Percentiles rank a stretch among this genome's conserved stretches.
phyloP scores from a whole-genome alignment of 35 echinoderm and acorn worm species.

The Patiria miniata region DNA sequence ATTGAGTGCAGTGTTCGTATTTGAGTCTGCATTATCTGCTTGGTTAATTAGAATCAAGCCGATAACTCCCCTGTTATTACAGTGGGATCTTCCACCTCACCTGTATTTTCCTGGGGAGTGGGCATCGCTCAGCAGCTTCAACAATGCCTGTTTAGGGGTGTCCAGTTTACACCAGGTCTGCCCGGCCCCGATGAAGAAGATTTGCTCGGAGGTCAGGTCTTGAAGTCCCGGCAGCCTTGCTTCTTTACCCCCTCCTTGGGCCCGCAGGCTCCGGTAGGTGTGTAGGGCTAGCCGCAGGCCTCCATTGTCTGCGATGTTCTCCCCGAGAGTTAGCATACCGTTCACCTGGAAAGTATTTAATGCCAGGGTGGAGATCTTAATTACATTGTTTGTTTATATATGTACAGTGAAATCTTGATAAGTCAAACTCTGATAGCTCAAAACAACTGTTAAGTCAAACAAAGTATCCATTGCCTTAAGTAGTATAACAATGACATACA shows the following conservation, averaged over 20 bases:
- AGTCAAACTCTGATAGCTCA: too few species aligned
- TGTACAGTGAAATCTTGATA: too few species aligned
- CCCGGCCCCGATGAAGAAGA: constrained; percentile 84
- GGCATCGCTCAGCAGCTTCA: constrained; percentile 53
- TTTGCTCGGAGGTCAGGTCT: constrained; percentile 61
- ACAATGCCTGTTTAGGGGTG: constrained; percentile 53
- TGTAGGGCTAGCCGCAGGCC: constrained; percentile 71
- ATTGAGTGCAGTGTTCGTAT: too few species aligned
- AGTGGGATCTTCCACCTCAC: constrained; percentile 26
- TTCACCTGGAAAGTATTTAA: constrained; percentile 58
- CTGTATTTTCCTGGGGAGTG: constrained; percentile 76
- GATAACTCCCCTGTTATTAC: too few species aligned
- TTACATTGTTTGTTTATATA: too few species aligned
- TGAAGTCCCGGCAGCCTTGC: constrained; percentile 18
- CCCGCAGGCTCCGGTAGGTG: constrained; percentile 50
- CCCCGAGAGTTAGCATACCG: constrained; percentile 65
- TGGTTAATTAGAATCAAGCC: too few species aligned
- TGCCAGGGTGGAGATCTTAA: too few species aligned
- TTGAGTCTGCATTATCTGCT: too few species aligned
- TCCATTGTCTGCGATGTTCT: constrained; percentile 97
- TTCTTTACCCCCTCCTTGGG: neutral
- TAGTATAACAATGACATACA: too few species aligned
- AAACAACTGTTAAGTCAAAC: too few species aligned
- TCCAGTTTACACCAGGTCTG: constrained; percentile 78
- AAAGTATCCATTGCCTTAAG: too few species aligned